Conservation (phyloP, 2,113 vertebrate genomes). For the Vimba vimba region DNA sequence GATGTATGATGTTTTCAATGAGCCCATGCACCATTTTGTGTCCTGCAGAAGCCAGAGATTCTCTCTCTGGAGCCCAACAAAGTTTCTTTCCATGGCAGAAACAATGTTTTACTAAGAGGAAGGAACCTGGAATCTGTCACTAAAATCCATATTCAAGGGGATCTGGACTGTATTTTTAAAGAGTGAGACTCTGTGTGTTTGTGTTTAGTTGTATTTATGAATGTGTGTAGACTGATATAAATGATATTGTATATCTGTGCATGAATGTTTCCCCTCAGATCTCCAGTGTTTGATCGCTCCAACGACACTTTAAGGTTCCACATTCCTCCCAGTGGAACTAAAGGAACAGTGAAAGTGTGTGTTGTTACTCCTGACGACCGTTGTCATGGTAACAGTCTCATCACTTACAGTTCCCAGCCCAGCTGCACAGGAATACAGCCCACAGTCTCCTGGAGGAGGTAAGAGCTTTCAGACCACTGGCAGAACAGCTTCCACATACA, state of each 20-base stretch:
- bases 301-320: constrained; percentile 77
- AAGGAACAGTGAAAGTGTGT: constrained; percentile 77
- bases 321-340: constrained; percentile 76
- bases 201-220: background rate
- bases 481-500: background rate
- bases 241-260: constrained; percentile 14
- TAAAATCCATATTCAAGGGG: constrained; percentile 78
- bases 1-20: too few relatives aligned
- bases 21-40: constrained; percentile 25
- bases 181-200: constrained; percentile 62
- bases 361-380: constrained; percentile 70
- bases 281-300: constrained; percentile 71
- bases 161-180: constrained; percentile 73
- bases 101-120: constrained; percentile 78
- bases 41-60: constrained; percentile 77
- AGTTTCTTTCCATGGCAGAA: constrained; percentile 86
- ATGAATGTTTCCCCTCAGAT: constrained; percentile 61
- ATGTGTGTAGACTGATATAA: background rate
- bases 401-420: constrained; percentile 78
- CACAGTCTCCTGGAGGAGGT: constrained; percentile 80
- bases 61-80: constrained; percentile 77
- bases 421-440: constrained; percentile 74
- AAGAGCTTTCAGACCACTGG: constrained; percentile 32
- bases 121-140: constrained; percentile 79
- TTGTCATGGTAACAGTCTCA: constrained; percentile 67